Conservation (phyloP, 2,888 invertebrate species). For the Magallana nippona region DNA sequence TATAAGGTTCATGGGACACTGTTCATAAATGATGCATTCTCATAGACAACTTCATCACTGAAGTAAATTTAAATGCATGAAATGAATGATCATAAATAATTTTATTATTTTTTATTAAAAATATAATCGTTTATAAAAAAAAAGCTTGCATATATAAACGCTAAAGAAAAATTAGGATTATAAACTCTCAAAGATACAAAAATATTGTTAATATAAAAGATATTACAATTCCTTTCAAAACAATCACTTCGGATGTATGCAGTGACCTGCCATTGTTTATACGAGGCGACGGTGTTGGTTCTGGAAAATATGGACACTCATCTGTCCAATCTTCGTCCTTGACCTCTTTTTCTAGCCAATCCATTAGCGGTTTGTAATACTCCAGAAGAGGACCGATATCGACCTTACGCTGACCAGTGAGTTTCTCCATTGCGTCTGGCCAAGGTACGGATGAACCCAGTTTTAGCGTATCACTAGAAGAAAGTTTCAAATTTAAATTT, state of each 20-base stretch:
- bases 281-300: neutral
- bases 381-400: constrained; percentile 89
- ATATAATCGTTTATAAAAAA: too few species aligned
- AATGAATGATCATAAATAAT: too few species aligned
- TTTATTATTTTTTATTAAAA: too few species aligned
- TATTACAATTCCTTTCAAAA: too few species aligned
- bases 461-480: constrained; percentile 78
- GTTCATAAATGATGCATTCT: too few species aligned
- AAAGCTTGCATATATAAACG: too few species aligned
- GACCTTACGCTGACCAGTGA: constrained; percentile 86
- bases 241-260: neutral
- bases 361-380: constrained; percentile 90
- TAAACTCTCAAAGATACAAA: too few species aligned
- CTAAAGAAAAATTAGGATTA: too few species aligned
- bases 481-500: neutral
- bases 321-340: neutral
- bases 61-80: too few species aligned
- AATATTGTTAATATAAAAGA: too few species aligned
- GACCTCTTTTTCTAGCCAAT: constrained; percentile 85
- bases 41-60: too few species aligned
- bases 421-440: constrained; percentile 88
- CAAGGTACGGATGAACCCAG: constrained; percentile 82
- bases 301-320: neutral
- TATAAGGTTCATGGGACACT: too few species aligned
- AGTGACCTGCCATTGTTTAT: neutral